Evolutionary conservation across 2,888 invertebrate genomes (phyloP).

Genomic region (Tetragonula carbonaria): DNA sequence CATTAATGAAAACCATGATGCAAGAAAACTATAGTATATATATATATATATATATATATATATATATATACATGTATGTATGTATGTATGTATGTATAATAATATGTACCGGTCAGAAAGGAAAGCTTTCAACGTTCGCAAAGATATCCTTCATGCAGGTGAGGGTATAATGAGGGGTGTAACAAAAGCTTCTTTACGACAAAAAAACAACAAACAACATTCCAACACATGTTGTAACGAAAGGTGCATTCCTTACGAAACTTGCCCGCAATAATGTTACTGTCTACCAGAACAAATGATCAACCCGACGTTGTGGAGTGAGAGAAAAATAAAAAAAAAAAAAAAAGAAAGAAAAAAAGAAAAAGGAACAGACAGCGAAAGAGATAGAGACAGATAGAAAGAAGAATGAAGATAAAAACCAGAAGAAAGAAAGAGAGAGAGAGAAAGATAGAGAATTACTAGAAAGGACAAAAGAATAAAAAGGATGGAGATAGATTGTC

Average conservation of each 20-base stretch:
- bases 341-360: no score
- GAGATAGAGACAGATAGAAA: slow-evolving; percentile 2
- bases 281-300: slow-evolving; percentile 53
- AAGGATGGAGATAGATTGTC: slow-evolving; percentile 19
- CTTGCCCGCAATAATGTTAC: slow-evolving; percentile 46
- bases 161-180: slow-evolving; percentile 78
- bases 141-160: slow-evolving; percentile 81
- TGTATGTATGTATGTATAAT: not conserved
- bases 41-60: no score
- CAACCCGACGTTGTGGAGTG: slow-evolving; percentile 28
- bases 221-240: slow-evolving; percentile 73
- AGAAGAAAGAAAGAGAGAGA: not conserved
- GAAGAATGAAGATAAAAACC: not conserved
- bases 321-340: slow-evolving; percentile 3
- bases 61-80: no score
- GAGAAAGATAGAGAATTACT: not conserved
- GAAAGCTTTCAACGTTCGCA: slow-evolving; percentile 73
- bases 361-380: not conserved
- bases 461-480: slow-evolving; percentile 11
- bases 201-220: slow-evolving; percentile 72
- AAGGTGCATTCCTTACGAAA: slow-evolving; percentile 70
- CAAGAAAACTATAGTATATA: slow-evolving; percentile 54
- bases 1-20: slow-evolving; percentile 62
- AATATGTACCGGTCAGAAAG: slow-evolving; percentile 54
- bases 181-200: slow-evolving; percentile 74